A percentile compares a stretch with the other conserved stretches of the same genome.
phyloP scores from a whole-genome alignment of 2,113 vertebrate genomes.

The Python bivittatus region DNA sequence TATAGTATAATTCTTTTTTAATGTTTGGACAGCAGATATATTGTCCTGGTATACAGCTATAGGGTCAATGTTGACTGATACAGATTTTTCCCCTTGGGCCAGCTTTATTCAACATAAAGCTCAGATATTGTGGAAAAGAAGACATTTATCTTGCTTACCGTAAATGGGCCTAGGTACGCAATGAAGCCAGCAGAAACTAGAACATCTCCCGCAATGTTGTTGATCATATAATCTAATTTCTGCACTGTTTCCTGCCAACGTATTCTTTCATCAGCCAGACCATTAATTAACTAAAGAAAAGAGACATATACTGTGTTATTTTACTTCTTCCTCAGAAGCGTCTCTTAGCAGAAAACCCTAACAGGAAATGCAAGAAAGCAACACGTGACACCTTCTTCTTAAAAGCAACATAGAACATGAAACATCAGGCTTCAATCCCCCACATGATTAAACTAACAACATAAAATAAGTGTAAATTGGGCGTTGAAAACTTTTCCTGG shows the following conservation, averaged over 20 bases:
- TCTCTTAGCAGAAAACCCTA: background rate
- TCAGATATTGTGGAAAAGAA: rapidly evolving
- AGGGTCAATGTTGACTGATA: background rate
- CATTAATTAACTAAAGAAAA: constrained; percentile 81
- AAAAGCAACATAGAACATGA: background rate
- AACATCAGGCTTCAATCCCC: background rate
- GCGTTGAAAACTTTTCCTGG: background rate
- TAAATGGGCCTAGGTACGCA: constrained; percentile 93
- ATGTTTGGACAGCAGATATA: background rate
- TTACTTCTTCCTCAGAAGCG: background rate
- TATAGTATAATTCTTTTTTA: background rate
- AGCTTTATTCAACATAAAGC: background rate
- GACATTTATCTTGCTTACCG: constrained; percentile 71
- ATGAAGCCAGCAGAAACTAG: constrained; percentile 86
- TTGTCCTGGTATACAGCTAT: background rate
- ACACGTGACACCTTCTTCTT: background rate
- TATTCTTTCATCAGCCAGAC: constrained; percentile 86
- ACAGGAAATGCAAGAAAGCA: background rate
- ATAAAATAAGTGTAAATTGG: background rate
- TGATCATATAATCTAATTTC: constrained; percentile 82
- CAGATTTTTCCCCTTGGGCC: background rate
- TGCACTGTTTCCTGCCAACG: constrained; percentile 86
- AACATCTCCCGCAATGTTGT: constrained; percentile 84
- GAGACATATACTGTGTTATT: background rate
- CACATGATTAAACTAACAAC: background rate